Conservation (phyloP, 2,113 vertebrate species). For the Scortum barcoo region DNA sequence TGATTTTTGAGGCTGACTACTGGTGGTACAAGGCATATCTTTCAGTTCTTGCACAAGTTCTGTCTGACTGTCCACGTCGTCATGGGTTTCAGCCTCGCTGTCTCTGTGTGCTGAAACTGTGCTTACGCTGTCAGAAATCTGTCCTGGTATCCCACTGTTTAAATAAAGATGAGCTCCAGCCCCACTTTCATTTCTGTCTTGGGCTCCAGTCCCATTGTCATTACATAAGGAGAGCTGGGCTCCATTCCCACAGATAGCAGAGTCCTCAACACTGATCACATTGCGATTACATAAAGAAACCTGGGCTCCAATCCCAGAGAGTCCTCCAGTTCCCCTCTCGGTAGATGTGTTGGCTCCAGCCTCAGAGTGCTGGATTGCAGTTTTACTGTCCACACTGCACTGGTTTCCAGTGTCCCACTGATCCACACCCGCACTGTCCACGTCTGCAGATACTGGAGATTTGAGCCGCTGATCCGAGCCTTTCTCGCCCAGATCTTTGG, state of each 20-base stretch:
- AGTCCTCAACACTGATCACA: slow-evolving; percentile 37
- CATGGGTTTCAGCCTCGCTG: background rate
- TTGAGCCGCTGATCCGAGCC: slow-evolving; percentile 32
- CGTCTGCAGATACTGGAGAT: slow-evolving; percentile 25
- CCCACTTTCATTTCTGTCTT: slow-evolving; percentile 22
- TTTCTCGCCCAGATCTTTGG: slow-evolving; percentile 41
- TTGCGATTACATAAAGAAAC: slow-evolving; percentile 55
- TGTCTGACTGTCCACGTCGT: background rate
- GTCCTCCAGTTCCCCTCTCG: slow-evolving; percentile 28
- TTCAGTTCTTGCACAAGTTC: background rate
- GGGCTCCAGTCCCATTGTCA: slow-evolving; percentile 42
- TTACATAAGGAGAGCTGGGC: slow-evolving; percentile 53
- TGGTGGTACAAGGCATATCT: background rate
- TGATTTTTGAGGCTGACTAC: slow-evolving; percentile 11
- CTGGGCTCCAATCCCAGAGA: slow-evolving; percentile 42
- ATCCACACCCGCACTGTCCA: slow-evolving; percentile 8
- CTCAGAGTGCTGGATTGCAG: slow-evolving; percentile 32
- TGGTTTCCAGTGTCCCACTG: slow-evolving; percentile 56
- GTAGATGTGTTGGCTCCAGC: slow-evolving; percentile 37
- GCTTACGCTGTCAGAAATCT: slow-evolving; percentile 9
- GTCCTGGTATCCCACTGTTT: slow-evolving; percentile 24
- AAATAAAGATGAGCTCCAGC: slow-evolving; percentile 52
- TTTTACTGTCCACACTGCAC: slow-evolving; percentile 47
- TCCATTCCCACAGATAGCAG: slow-evolving; percentile 26
- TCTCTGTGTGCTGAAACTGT: background rate